phyloP scores from a whole-genome alignment of 2,888 invertebrate genomes.

The Thecophora atra region DNA sequence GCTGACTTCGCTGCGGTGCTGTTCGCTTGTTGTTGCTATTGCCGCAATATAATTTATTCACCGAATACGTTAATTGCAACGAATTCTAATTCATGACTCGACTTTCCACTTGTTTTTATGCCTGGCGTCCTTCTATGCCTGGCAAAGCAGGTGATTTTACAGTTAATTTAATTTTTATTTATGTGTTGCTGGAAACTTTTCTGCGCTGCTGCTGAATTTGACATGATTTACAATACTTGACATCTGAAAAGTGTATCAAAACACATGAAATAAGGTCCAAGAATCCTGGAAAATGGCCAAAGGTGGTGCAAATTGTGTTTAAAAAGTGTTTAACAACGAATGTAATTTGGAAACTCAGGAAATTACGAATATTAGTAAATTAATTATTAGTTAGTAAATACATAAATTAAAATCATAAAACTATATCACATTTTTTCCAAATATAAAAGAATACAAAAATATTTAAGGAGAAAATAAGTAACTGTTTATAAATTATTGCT shows the following conservation, averaged over 20 bases:
- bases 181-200: not conserved
- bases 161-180: constrained; percentile 13
- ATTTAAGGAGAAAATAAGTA: too few relatives aligned
- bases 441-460: too few relatives aligned
- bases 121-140: not conserved
- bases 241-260: not conserved
- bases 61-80: not conserved
- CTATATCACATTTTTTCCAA: too few relatives aligned
- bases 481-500: too few relatives aligned
- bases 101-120: not conserved
- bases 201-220: not conserved
- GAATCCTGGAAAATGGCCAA: not conserved
- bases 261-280: not conserved
- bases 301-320: not conserved
- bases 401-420: too few relatives aligned
- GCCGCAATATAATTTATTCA: constrained; percentile 6
- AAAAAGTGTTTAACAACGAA: too few relatives aligned
- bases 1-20: not conserved
- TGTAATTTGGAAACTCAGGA: too few relatives aligned
- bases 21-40: constrained; percentile 1
- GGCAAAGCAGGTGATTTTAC: not conserved
- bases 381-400: too few relatives aligned
- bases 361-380: too few relatives aligned
- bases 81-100: not conserved
- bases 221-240: not conserved